Evolutionary conservation across 2,797 vertebrate species (phyloP), one percentile per base, ranked within the genome.

Genomic region (Dallia pectoralis): DNA sequence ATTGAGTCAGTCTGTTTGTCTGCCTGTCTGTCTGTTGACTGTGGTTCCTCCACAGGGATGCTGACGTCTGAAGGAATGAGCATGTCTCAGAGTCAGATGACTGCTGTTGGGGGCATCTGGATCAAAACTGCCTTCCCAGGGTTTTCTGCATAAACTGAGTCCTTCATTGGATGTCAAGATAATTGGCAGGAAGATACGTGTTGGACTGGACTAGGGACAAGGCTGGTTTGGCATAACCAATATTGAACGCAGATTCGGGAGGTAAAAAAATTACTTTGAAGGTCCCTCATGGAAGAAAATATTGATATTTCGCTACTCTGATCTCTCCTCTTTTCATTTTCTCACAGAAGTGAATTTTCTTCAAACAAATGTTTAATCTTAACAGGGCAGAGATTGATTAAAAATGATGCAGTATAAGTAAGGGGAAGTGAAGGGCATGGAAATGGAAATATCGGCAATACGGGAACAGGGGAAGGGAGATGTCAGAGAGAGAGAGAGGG

Each of bases 361-460:
- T 29, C 61, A 71, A 69, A 71, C 75, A 83, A 84, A 85, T 87
- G 83, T 76, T 83, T 76, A 83, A 44, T 79, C 84, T 85, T 74
- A 70, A 77, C 82, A 48, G 73, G 69, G 64, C 71, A 70, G 74
- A 76, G 84, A 87, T 77, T 86, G 82, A 88, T 88, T 87, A 77
- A 78, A 86, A 86, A 89, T 82, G 70, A 89, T 83, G 76, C 77
- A 27, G 74, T 76, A 74, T 78, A 79, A n/a, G 82, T 79, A 69
- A 77, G 75, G 32, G 63, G 65, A 47, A 40, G n/a, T 76, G 73
- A 80, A 81, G 77, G 75, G 65, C 81, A 81, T 22, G 12, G 62
- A 22, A 69, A 80, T 74, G 84, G 79, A 87, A 85, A 90, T 82
- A 72, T 78, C 79, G 79, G 79, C 84, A 86, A 79, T 79, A 79